A percentile compares a stretch with the other conserved stretches of the same genome.
phyloP scores from a whole-genome alignment of 2,888 invertebrate species.

The Dastarcus helophoroides region DNA sequence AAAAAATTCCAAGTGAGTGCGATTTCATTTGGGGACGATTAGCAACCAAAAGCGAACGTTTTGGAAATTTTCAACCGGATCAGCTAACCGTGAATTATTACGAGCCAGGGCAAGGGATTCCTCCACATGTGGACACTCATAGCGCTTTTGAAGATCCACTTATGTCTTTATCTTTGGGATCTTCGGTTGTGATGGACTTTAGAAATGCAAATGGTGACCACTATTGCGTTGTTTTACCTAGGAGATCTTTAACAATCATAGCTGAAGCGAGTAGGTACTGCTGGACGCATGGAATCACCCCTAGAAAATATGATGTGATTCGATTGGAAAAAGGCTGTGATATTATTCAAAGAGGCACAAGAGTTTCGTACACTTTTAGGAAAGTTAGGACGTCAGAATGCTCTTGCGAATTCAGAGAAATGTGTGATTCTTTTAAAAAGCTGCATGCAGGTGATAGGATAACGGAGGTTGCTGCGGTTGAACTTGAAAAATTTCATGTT shows the following conservation, averaged over 20 bases:
- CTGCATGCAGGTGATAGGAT: constrained; percentile 18
- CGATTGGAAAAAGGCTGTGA: constrained; percentile 44
- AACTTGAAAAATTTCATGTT: constrained; percentile 65
- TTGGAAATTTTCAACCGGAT: constrained; percentile 49
- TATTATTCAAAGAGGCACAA: constrained; percentile 39
- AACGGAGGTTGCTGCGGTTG: constrained; percentile 43
- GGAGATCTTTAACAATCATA: constrained; percentile 68
- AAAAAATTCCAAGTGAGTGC: constrained; percentile 61
- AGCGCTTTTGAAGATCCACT: constrained; percentile 87
- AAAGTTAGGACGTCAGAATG: constrained; percentile 46
- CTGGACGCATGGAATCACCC: constrained; percentile 83
- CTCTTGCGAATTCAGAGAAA: constrained; percentile 47
- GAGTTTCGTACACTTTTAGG: constrained; percentile 78
- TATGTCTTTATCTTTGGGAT: constrained; percentile 73
- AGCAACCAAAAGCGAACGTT: constrained; percentile 28
- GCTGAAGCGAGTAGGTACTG: constrained; percentile 57
- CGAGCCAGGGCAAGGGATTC: constrained; percentile 83
- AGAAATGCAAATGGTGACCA: constrained; percentile 48
- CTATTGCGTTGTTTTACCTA: constrained; percentile 53
- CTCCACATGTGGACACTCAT: constrained; percentile 90
- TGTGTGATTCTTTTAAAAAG: constrained; percentile 51
- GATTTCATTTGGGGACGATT: constrained; percentile 51
- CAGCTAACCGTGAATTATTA: constrained; percentile 82
- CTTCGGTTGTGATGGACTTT: constrained; percentile 84
- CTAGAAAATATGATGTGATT: constrained; percentile 67